phyloP scores from a whole-genome alignment of 2,888 invertebrate species.

The Perizoma affinitatum region DNA sequence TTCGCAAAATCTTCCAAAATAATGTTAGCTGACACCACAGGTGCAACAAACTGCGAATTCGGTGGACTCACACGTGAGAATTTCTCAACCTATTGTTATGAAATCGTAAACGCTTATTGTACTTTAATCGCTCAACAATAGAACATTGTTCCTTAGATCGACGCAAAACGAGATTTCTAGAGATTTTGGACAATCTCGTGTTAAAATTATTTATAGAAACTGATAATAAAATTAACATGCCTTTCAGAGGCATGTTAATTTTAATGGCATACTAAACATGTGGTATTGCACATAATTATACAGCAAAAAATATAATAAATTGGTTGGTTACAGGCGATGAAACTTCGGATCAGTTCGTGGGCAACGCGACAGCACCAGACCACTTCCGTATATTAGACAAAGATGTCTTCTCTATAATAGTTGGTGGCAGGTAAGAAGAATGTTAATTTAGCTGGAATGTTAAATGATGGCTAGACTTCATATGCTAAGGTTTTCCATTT shows the following conservation, averaged over 20 bases:
- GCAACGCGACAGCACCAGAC: slow-evolving; percentile 91
- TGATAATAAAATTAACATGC: too few species aligned
- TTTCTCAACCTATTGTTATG: slow-evolving; percentile 69
- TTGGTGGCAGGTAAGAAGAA: slow-evolving; percentile 92
- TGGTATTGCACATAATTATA: too few species aligned
- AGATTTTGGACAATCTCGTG: slow-evolving; percentile 18
- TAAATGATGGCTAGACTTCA: slow-evolving; percentile 3
- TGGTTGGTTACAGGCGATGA: slow-evolving; percentile 87
- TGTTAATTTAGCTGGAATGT: slow-evolving; percentile 4
- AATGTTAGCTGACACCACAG: slow-evolving; percentile 44
- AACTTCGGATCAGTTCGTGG: slow-evolving; percentile 89
- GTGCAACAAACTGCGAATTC: slow-evolving; percentile 53
- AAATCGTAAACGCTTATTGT: slow-evolving; percentile 70
- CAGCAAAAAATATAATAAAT: slow-evolving; percentile 53
- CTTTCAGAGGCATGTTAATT: too few species aligned
- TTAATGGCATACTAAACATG: too few species aligned
- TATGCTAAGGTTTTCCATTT: background rate
- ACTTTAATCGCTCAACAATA: slow-evolving; percentile 69
- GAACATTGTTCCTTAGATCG: slow-evolving; percentile 63
- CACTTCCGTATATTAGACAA: slow-evolving; percentile 95
- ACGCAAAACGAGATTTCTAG: slow-evolving; percentile 46
- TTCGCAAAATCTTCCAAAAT: slow-evolving; percentile 31
- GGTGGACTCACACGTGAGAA: slow-evolving; percentile 66
- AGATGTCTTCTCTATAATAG: slow-evolving; percentile 92
- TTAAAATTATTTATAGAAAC: background rate